Evolutionary conservation across 2,888 invertebrate species (phyloP).

Genomic region (Hedychridium roseum): DNA sequence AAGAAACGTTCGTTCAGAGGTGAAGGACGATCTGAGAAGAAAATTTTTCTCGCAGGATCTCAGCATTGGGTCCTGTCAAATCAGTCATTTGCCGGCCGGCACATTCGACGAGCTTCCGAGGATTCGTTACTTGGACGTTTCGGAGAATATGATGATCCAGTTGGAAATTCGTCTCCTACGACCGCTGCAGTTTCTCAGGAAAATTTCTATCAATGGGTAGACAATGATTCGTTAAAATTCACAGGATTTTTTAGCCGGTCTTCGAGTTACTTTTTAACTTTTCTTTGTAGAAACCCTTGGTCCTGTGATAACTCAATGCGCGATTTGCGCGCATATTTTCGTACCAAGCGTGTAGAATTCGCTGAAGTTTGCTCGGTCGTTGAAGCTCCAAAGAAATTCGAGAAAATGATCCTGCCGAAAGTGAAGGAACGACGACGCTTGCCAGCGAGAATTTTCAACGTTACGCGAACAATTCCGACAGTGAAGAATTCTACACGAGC

Average conservation of each 20-base stretch:
- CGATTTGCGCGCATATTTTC: constrained; percentile 40
- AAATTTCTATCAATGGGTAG: constrained; percentile 47
- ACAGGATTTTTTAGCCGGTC: no score
- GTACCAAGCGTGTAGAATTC: constrained; percentile 24
- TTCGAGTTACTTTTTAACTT: constrained; percentile 3
- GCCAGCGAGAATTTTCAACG: no score
- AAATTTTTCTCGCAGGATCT: constrained; percentile 39
- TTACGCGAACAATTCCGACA: no score
- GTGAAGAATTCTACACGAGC: no score
- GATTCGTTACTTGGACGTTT: constrained; percentile 51
- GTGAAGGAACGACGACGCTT: constrained; percentile 9
- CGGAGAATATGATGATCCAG: constrained; percentile 50
- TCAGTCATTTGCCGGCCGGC: constrained; percentile 43
- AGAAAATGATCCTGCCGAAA: constrained; percentile 38
- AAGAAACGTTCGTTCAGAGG: no score
- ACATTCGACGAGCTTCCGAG: constrained; percentile 45
- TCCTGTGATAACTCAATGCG: constrained; percentile 44
- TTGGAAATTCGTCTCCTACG: constrained; percentile 36
- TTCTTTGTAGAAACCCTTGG: constrained; percentile 53
- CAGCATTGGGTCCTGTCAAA: constrained; percentile 47
- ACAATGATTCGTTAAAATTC: no score
- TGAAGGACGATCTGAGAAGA: no score
- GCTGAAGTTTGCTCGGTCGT: constrained; percentile 34
- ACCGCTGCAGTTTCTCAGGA: constrained; percentile 29
- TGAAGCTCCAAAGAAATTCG: constrained; percentile 31